These are phyloP conservation scores for Morone chrysops DNA, from an alignment of 2,113 vertebrate species.

Conservation along the genomic window DNA sequence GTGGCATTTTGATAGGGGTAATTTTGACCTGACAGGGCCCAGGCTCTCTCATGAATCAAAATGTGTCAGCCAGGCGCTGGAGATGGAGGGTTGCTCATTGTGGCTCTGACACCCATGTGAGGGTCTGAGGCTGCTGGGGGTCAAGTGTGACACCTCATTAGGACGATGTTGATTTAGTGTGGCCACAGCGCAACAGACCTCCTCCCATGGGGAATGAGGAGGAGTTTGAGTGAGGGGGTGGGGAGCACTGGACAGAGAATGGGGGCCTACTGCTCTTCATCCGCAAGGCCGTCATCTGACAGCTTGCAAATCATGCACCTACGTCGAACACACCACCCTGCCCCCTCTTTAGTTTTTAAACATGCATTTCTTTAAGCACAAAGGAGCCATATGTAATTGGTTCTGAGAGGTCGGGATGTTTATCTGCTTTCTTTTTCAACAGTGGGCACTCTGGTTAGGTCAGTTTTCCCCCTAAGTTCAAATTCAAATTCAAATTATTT, in stretches of 20 bases:
- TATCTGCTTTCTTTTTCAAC: slow-evolving; percentile 17
- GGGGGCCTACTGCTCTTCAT: slow-evolving; percentile 78
- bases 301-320: slow-evolving; percentile 79
- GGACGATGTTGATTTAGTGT: slow-evolving; percentile 92
- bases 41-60: slow-evolving; percentile 92
- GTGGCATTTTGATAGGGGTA: slow-evolving; percentile 89
- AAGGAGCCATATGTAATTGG: slow-evolving; percentile 1
- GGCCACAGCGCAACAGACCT: slow-evolving; percentile 84
- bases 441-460: slow-evolving; percentile 24
- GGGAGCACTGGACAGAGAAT: slow-evolving; percentile 79
- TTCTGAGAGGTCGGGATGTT: neutral
- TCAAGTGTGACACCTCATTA: slow-evolving; percentile 94
- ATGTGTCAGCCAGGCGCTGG: slow-evolving; percentile 89
- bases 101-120: slow-evolving; percentile 88
- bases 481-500: too few species aligned
- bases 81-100: slow-evolving; percentile 91
- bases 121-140: slow-evolving; percentile 86
- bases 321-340: neutral
- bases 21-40: slow-evolving; percentile 90
- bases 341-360: slow-evolving; percentile 46
- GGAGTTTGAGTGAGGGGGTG: slow-evolving; percentile 76
- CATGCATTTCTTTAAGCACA: slow-evolving; percentile 48
- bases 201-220: slow-evolving; percentile 82
- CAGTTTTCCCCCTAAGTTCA: slow-evolving; percentile 37
- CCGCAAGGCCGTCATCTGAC: slow-evolving; percentile 73